These are phyloP conservation scores for Drosophila seguyi DNA, from an alignment of 1,140 invertebrate genomes.

Conservation along the genomic window DNA sequence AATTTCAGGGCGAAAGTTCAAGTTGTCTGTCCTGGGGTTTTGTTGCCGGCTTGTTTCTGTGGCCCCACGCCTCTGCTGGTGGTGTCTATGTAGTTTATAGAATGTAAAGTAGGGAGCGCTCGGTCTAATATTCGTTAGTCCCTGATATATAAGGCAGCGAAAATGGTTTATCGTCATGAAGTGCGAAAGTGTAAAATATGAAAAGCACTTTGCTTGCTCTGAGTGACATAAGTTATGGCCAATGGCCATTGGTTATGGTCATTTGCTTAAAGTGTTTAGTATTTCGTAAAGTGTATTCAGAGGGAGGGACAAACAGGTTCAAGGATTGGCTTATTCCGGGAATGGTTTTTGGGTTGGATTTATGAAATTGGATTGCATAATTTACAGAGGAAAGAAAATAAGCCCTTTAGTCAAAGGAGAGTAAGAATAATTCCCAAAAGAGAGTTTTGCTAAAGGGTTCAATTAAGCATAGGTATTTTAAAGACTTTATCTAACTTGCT, in stretches of 20 bases:
- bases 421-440: neutral
- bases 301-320: neutral
- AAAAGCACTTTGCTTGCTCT: conserved; percentile 56
- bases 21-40: conserved; percentile 62
- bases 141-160: conserved; percentile 46
- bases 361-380: conserved; percentile 49
- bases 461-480: too few species aligned
- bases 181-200: conserved; percentile 82
- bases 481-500: neutral
- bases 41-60: conserved; percentile 40
- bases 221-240: conserved; percentile 56
- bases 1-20: conserved; percentile 79
- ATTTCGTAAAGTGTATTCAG: conserved; percentile 7
- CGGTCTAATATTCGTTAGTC: conserved; percentile 69
- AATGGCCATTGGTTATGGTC: conserved; percentile 56
- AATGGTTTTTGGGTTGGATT: conserved; percentile 11
- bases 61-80: neutral
- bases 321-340: conserved; percentile 9
- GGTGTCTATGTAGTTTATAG: conserved; percentile 20
- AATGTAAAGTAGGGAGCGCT: conserved; percentile 6
- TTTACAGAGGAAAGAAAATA: conserved; percentile 4
- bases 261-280: conserved; percentile 57
- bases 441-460: too few species aligned
- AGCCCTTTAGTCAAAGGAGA: neutral
- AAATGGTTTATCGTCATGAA: conserved; percentile 82